Conservation (phyloP, 2,113 vertebrate species). For the Cryptomyrus ogoouensis region DNA sequence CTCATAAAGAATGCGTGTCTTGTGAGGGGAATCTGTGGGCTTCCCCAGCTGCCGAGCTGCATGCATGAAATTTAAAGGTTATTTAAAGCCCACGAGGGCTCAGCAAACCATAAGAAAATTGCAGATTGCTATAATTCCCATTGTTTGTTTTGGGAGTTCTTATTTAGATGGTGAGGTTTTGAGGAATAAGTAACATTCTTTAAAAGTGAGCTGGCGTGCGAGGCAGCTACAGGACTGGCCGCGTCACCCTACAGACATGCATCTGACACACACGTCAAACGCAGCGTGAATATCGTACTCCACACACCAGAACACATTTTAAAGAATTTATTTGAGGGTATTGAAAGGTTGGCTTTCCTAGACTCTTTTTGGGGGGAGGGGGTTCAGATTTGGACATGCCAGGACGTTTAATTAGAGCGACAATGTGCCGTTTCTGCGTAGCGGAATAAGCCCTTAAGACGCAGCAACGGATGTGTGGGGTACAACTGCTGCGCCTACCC, state of each 20-base stretch:
- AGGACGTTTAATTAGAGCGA: conserved; percentile 64
- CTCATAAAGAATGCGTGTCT: background rate
- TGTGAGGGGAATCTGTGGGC: background rate
- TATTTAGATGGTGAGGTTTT: conserved; percentile 60
- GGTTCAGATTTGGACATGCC: conserved; percentile 45
- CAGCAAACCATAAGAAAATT: conserved; percentile 56
- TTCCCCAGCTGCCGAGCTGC: background rate
- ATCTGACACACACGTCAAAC: background rate
- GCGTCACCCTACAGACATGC: background rate
- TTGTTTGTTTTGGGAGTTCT: conserved; percentile 64
- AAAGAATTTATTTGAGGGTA: background rate
- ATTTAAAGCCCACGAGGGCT: conserved; percentile 48
- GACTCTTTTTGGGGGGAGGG: background rate
- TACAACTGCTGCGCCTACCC: conserved; percentile 59
- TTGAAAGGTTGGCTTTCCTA: background rate
- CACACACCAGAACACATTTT: too few species aligned
- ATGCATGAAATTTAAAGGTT: conserved; percentile 14
- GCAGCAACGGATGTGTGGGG: conserved; percentile 61
- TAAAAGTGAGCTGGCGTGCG: conserved; percentile 47
- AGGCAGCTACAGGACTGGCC: background rate
- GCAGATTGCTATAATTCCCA: conserved; percentile 50
- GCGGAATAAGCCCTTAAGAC: conserved; percentile 59
- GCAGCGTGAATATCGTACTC: background rate
- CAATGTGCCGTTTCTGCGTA: conserved; percentile 61
- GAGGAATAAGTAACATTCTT: conserved; percentile 53